Evolutionary conservation across 2,113 vertebrate species (phyloP).

Genomic region (Harpagus bidentatus): DNA sequence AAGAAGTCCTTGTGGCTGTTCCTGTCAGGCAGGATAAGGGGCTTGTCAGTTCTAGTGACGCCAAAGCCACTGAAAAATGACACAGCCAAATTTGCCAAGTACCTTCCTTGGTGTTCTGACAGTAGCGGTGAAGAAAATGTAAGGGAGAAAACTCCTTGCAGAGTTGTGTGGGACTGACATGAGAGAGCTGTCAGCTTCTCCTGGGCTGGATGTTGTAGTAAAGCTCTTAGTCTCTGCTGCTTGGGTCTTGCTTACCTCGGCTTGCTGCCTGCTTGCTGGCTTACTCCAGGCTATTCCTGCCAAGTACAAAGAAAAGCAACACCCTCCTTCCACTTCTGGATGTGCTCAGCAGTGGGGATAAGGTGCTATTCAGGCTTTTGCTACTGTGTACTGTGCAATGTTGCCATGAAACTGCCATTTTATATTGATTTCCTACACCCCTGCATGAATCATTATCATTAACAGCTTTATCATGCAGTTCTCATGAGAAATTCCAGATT

Average conservation of each 20-base stretch:
- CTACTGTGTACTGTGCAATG: neutral
- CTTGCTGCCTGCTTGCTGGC: neutral
- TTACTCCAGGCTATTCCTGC: neutral
- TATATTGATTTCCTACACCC: neutral
- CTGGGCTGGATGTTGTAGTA: fast-evolving
- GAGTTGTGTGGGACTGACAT: neutral
- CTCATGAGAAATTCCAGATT: neutral
- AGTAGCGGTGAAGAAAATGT: neutral
- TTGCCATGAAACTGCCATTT: neutral
- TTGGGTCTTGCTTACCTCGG: neutral
- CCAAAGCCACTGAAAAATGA: neutral
- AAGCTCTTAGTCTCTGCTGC: neutral
- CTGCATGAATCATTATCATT: neutral
- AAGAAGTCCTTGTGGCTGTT: neutral
- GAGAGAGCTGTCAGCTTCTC: neutral
- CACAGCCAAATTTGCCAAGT: neutral
- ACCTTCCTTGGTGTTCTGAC: neutral
- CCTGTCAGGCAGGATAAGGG: neutral
- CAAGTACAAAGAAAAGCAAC: neutral
- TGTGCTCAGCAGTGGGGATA: neutral
- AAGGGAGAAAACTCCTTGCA: neutral
- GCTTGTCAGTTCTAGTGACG: neutral
- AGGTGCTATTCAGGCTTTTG: neutral
- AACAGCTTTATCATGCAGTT: neutral
- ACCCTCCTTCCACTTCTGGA: fast-evolving